Conservation (phyloP, 2,888 invertebrate species). For the Cantharis rufa region DNA sequence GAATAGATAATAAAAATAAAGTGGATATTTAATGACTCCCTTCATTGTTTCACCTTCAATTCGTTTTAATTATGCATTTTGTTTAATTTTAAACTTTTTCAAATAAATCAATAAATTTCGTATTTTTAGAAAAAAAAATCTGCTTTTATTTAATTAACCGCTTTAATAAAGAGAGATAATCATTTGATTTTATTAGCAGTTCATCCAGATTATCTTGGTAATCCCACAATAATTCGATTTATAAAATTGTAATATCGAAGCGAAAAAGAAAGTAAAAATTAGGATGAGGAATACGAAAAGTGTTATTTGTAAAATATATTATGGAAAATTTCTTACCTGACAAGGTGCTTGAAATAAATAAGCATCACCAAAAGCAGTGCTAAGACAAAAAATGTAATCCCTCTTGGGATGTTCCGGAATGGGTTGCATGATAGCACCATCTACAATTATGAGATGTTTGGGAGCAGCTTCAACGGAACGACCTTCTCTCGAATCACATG, state of each 20-base stretch:
- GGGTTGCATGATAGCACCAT: conserved; percentile 96
- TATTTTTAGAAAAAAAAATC: too few species aligned
- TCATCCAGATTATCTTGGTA: too few species aligned
- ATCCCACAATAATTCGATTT: too few species aligned
- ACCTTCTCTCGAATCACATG: conserved; percentile 90
- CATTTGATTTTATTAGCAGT: too few species aligned
- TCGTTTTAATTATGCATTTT: too few species aligned
- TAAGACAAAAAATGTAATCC: conserved; percentile 96
- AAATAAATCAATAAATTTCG: too few species aligned
- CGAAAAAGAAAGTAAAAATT: neutral
- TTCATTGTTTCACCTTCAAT: too few species aligned
- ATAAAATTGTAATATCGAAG: neutral
- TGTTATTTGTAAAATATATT: neutral
- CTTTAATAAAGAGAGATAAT: too few species aligned
- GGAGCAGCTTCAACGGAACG: conserved; percentile 90
- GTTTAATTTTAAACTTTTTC: too few species aligned
- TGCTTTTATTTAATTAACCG: too few species aligned
- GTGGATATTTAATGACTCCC: too few species aligned
- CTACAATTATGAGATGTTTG: conserved; percentile 93
- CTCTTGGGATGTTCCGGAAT: conserved; percentile 99
- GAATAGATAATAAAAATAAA: too few species aligned
- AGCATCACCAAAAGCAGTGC: conserved; percentile 97
- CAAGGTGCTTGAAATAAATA: conserved; percentile 93
- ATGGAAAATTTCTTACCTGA: conserved; percentile 62
- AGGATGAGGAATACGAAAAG: neutral